Percentiles rank a stretch among this genome's conserved stretches.
These are phyloP conservation scores for Diaperis boleti DNA, from an alignment of 2,888 invertebrate species.

Conservation along the genomic window DNA sequence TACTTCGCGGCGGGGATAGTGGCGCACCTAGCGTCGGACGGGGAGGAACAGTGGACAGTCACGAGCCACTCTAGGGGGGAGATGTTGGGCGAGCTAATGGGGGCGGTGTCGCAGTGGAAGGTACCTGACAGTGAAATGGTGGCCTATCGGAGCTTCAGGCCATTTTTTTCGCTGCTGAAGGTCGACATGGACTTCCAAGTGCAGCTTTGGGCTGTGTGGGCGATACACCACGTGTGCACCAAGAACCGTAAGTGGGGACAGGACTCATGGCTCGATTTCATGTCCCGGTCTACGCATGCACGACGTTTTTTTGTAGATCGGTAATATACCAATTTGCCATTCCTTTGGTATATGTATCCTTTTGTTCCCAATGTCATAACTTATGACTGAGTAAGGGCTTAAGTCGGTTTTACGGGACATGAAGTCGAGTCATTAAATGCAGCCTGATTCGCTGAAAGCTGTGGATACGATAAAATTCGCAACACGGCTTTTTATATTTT, in stretches of 20 bases:
- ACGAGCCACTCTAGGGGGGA: slow-evolving; percentile 54
- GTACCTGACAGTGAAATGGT: slow-evolving; percentile 82
- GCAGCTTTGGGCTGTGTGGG: slow-evolving; percentile 84
- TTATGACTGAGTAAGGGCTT: too few relatives aligned
- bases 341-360: too few relatives aligned
- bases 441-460: too few relatives aligned
- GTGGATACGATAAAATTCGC: too few relatives aligned
- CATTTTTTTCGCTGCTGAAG: slow-evolving; percentile 76
- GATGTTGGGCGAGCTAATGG: slow-evolving; percentile 69
- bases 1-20: slow-evolving; percentile 81
- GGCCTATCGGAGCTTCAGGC: slow-evolving; percentile 78
- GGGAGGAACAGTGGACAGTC: slow-evolving; percentile 68
- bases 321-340: too few relatives aligned
- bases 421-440: too few relatives aligned
- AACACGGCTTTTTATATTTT: too few relatives aligned
- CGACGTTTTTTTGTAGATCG: too few relatives aligned
- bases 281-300: too few relatives aligned
- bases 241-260: slow-evolving; percentile 73
- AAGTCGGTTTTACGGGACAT: too few relatives aligned
- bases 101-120: slow-evolving; percentile 74
- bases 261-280: too few relatives aligned
- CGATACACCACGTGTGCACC: slow-evolving; percentile 82
- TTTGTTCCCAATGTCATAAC: too few relatives aligned
- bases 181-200: slow-evolving; percentile 73
- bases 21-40: slow-evolving; percentile 76